phyloP scores from a whole-genome alignment of 1,140 invertebrate species.

The Papilio polyxenes region DNA sequence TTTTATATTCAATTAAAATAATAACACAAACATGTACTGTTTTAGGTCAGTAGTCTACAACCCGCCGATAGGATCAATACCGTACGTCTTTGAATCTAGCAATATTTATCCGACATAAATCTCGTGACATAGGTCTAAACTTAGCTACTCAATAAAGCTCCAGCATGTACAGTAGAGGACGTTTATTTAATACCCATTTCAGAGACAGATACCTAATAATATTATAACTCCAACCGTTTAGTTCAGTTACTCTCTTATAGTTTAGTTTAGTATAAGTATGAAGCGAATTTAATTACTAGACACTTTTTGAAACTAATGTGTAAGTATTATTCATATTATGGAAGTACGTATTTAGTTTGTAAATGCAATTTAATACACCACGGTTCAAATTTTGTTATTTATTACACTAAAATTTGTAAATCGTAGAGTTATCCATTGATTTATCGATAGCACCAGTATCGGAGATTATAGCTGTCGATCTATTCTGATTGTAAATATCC shows the following conservation, averaged over 20 bases:
- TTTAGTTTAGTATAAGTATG: too few relatives aligned
- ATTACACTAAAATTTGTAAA: neutral
- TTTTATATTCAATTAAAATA: neutral
- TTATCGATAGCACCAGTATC: neutral
- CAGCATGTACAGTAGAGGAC: neutral
- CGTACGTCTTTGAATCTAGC: neutral
- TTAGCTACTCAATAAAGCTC: neutral
- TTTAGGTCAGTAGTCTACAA: neutral
- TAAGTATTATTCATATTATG: too few relatives aligned
- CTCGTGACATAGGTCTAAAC: neutral
- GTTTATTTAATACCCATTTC: too few relatives aligned
- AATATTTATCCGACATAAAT: neutral
- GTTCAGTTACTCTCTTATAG: too few relatives aligned
- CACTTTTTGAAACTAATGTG: too few relatives aligned
- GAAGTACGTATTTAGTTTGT: too few relatives aligned
- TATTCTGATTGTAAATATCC: constrained; percentile 10
- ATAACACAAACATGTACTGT: neutral
- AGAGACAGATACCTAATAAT: too few relatives aligned
- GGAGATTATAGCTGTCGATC: constrained; percentile 4
- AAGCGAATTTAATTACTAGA: too few relatives aligned
- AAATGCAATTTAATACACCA: neutral
- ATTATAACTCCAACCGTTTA: too few relatives aligned
- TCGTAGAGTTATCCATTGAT: neutral
- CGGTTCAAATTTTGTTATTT: neutral
- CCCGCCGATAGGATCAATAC: neutral